Evolutionary conservation across 2,113 vertebrate species (phyloP).

Genomic region (Natator depressus): DNA sequence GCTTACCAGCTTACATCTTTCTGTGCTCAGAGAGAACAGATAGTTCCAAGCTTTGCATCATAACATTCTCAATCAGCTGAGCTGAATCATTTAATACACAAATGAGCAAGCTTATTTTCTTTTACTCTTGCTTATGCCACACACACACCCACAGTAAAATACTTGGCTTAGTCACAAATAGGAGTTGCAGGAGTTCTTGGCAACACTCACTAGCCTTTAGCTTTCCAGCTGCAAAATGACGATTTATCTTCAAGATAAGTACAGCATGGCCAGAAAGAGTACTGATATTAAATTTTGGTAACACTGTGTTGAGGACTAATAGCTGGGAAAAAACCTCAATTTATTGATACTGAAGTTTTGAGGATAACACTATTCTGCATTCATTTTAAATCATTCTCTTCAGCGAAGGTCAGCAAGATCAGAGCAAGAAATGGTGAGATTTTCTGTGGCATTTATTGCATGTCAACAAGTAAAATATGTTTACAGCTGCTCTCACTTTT

Average conservation of each 20-base stretch:
- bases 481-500: constrained; percentile 60
- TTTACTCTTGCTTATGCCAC: constrained; percentile 50
- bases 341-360: constrained; percentile 35
- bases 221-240: constrained; percentile 54
- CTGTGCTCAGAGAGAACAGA: constrained; percentile 31
- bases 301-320: constrained; percentile 55
- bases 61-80: constrained; percentile 36
- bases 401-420: constrained; percentile 42
- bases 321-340: constrained; percentile 50
- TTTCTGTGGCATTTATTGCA: constrained; percentile 49
- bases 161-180: constrained; percentile 59
- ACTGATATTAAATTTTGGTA: constrained; percentile 63
- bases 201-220: constrained; percentile 59
- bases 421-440: constrained; percentile 52
- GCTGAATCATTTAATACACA: constrained; percentile 47
- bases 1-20: neutral
- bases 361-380: constrained; percentile 21
- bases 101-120: constrained; percentile 51
- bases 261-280: neutral
- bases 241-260: neutral
- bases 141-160: constrained; percentile 6
- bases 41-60: constrained; percentile 42
- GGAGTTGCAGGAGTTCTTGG: constrained; percentile 28
- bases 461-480: constrained; percentile 60
- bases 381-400: constrained; percentile 51